Base-by-base conservation (phyloP, 2,113 vertebrate genomes). In the Tor tambroides region DNA sequence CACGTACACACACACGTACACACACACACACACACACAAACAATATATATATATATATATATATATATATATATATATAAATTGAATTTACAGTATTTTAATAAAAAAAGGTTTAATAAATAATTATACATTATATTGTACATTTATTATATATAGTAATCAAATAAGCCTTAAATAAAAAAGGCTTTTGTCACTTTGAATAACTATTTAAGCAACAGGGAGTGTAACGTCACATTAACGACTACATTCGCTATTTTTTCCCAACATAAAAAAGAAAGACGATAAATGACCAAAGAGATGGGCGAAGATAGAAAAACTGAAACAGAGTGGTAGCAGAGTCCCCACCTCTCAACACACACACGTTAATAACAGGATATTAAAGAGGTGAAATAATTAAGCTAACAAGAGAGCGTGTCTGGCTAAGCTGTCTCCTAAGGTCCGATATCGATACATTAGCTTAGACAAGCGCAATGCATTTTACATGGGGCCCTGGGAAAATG, bases 361-460 rank as follows among this genome's bases (percentile, higher is more conserved):
- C 21, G 81, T 85, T 90, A 76, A 41, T 88, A 86, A 85, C 87
- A 87, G 89, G 89, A 90, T 90, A 90, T 90, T 90, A 90, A 76
- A 85, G 85, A 79, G 87, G 86, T 84, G 87, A 87, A 89, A 90
- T 90, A 89, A 91, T 89, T 91, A 88, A 88, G 88, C 88, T 88
- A 88, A 88, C 85, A 91, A 83, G 87, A 78, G 72, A 89, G 75
- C 65, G n/a, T 77, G 80, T 83, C 54, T 77, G 79, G 85, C 84
- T 79, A 83, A 84, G 89, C 92, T 87, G 93, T 95, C 93, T 93
- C 89, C 88, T 89, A 89, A 91, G 91, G 93, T 94, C 93, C 93
- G 92, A 94, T 93, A 94, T 94, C 93, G 87, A 95, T 95, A 94
- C 90, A 92, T 95, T 95, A 95, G 89, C 87, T 91, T 93, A 93